phyloP scores from a whole-genome alignment of 53 echinoderm and acorn worm species.

The Antedon mediterranea region DNA sequence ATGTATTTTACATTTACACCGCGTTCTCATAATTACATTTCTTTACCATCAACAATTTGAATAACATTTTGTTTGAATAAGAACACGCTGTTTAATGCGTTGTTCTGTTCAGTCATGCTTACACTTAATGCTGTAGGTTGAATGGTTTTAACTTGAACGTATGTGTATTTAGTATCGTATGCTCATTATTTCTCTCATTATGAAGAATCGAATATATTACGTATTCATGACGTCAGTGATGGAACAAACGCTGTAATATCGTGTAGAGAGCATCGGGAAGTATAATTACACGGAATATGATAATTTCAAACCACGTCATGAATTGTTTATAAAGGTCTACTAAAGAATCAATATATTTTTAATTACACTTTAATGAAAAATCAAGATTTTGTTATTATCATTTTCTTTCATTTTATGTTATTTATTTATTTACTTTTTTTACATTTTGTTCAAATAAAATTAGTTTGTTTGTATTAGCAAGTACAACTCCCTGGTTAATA shows the following conservation, averaged over 20 bases:
- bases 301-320: background rate
- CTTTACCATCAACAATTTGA: background rate
- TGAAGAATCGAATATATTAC: background rate
- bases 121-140: background rate
- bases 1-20: background rate
- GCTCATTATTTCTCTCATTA: background rate
- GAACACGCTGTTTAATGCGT: background rate
- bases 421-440: no score
- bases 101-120: background rate
- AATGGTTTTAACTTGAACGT: background rate
- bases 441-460: no score
- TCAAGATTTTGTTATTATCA: no score
- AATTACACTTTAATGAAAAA: no score
- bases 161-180: background rate
- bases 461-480: no score
- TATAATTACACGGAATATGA: background rate
- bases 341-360: no score
- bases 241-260: background rate
- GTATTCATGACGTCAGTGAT: background rate
- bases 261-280: background rate
- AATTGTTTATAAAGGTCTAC: background rate
- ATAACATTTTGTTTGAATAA: background rate
- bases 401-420: no score
- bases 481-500: no score
- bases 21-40: background rate